Percentiles rank a stretch among this genome's conserved stretches.
These are phyloP conservation scores for Catocala nupta DNA, from an alignment of 2,888 invertebrate genomes.

Conservation along the genomic window DNA sequence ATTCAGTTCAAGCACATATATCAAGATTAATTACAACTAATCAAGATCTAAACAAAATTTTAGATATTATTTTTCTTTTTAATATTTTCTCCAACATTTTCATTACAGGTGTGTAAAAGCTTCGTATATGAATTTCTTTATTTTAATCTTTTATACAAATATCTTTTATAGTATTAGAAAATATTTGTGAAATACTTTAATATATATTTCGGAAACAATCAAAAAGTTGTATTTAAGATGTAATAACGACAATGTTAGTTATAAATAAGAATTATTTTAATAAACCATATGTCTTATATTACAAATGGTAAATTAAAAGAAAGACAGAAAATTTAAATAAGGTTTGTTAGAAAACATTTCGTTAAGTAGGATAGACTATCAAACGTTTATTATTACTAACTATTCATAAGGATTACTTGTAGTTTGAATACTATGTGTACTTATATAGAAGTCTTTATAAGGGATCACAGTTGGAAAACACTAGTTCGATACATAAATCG, in stretches of 20 bases:
- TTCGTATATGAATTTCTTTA: constrained; percentile 11
- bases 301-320: neutral
- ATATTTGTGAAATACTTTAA: constrained; percentile 7
- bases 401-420: constrained; percentile 63
- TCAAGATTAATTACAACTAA: neutral
- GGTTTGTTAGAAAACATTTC: constrained; percentile 25
- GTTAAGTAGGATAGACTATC: constrained; percentile 34
- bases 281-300: neutral
- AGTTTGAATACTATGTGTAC: constrained; percentile 63
- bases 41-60: no score
- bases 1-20: neutral
- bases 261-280: constrained; percentile 10
- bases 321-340: constrained; percentile 10
- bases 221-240: constrained; percentile 15
- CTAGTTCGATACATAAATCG: constrained; percentile 77
- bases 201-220: constrained; percentile 15
- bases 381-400: constrained; percentile 47
- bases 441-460: constrained; percentile 86
- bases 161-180: constrained; percentile 1
- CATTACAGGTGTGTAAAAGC: constrained; percentile 14
- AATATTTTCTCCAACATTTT: constrained; percentile 4
- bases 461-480: constrained; percentile 87
- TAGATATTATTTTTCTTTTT: no score
- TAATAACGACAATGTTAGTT: constrained; percentile 10
- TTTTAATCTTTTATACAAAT: constrained; percentile 11